Evolutionary conservation across 2,797 vertebrate species (phyloP).

Genomic region (Microctenopoma lineatum): DNA sequence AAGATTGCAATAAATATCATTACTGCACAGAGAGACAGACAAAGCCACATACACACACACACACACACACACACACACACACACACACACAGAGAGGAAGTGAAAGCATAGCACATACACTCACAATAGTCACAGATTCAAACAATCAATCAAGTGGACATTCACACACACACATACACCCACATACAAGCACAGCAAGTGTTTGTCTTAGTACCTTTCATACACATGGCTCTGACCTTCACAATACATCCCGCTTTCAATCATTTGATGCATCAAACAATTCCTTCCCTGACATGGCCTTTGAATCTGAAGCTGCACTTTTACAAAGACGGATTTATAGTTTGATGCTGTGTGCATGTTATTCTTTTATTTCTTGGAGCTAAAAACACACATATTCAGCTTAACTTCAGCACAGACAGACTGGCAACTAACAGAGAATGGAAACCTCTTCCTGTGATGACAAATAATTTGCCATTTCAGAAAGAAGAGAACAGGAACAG

Average conservation of each 20-base stretch:
- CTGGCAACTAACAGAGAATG: background rate
- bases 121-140: constrained; percentile 21
- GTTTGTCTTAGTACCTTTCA: constrained; percentile 31
- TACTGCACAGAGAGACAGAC: constrained; percentile 56
- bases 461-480: constrained; percentile 16
- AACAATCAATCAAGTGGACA: constrained; percentile 55
- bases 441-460: constrained; percentile 6
- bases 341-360: background rate
- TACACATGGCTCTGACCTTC: constrained; percentile 28
- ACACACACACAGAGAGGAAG: constrained; percentile 8
- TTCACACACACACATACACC: constrained; percentile 12
- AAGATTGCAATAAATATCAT: constrained; percentile 80
- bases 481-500: constrained; percentile 33
- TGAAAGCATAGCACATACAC: constrained; percentile 10
- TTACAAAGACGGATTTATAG: background rate
- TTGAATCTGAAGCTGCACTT: constrained; percentile 17
- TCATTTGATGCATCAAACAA: constrained; percentile 37
- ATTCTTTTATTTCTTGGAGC: background rate
- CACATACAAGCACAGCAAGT: constrained; percentile 7
- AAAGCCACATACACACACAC: constrained; percentile 40
- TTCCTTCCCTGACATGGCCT: constrained; percentile 30
- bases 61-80: background rate
- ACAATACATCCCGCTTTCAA: constrained; percentile 18
- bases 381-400: background rate
- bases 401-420: constrained; percentile 2